These are phyloP conservation scores for Maconellicoccus hirsutus DNA, from an alignment of 1,140 invertebrate genomes.

Conservation along the genomic window DNA sequence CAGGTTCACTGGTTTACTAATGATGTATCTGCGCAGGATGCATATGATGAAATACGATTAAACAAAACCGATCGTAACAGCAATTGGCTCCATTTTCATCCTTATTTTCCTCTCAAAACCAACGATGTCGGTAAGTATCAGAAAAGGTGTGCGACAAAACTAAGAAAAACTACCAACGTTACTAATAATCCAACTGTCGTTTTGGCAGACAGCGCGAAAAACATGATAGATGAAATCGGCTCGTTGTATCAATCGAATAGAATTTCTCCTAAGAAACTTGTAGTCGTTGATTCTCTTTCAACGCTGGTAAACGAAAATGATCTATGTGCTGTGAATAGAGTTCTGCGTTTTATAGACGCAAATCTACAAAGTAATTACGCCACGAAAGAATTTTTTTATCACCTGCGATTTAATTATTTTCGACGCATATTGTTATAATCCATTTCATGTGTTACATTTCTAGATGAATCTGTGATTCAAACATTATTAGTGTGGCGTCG, in stretches of 20 bases:
- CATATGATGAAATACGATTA: background rate
- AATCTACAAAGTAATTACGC: background rate
- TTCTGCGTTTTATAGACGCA: background rate
- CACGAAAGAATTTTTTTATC: background rate
- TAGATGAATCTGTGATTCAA: no score
- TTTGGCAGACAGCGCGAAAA: no score
- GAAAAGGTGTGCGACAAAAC: background rate
- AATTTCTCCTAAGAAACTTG: background rate
- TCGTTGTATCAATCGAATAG: background rate
- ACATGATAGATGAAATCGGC: no score
- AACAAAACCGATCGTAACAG: background rate
- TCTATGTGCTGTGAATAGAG: background rate
- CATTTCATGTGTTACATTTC: no score
- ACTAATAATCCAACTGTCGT: no score
- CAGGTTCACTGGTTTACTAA: background rate
- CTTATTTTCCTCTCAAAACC: constrained; percentile 4
- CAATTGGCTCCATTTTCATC: background rate
- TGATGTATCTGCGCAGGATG: background rate
- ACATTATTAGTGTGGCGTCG: no score
- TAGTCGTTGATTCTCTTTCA: background rate
- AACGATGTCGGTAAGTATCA: no score
- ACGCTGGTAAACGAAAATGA: background rate
- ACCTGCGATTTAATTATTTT: no score
- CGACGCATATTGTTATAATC: no score
- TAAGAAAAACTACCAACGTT: no score